Conservation (phyloP, 2,888 invertebrate genomes). For the Drosophila rubida region DNA sequence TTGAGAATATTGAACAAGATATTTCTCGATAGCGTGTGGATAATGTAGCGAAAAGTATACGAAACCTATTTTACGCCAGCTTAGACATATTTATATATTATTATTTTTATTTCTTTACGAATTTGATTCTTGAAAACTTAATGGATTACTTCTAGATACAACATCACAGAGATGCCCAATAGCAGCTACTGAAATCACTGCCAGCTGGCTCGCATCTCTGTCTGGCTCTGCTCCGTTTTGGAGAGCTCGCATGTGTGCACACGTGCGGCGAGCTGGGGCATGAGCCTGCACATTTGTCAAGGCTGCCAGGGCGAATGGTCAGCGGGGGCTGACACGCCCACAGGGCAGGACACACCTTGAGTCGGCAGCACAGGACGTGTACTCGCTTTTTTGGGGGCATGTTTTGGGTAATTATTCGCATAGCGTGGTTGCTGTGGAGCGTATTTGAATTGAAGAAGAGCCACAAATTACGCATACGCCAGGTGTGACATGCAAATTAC, state of each 20-base stretch:
- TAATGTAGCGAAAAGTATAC: too few relatives aligned
- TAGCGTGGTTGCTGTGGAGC: slow-evolving; percentile 6
- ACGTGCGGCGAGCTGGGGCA: neutral
- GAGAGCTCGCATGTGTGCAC: slow-evolving; percentile 31
- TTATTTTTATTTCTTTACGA: too few relatives aligned
- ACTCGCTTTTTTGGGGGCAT: slow-evolving; percentile 9
- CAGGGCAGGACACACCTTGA: slow-evolving; percentile 30
- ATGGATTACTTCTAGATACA: too few relatives aligned
- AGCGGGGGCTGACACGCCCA: slow-evolving; percentile 19
- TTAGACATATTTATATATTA: too few relatives aligned
- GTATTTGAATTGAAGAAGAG: slow-evolving; percentile 24
- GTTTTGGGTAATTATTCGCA: slow-evolving; percentile 36
- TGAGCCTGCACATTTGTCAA: slow-evolving; percentile 38
- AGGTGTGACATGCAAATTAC: slow-evolving; percentile 49
- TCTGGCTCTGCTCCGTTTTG: neutral
- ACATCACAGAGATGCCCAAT: neutral
- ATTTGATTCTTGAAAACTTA: too few relatives aligned
- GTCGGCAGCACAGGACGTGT: neutral
- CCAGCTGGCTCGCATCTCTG: neutral
- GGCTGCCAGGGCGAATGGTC: slow-evolving; percentile 22
- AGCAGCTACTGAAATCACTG: slow-evolving; percentile 1
- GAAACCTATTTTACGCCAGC: too few relatives aligned
- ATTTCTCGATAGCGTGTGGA: too few relatives aligned
- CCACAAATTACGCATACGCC: slow-evolving; percentile 32
- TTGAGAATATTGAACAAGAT: too few relatives aligned